Percentiles rank a stretch among this genome's conserved stretches.
phyloP scores from a whole-genome alignment of 1,140 invertebrate genomes.

The Choristoneura fumiferana region DNA sequence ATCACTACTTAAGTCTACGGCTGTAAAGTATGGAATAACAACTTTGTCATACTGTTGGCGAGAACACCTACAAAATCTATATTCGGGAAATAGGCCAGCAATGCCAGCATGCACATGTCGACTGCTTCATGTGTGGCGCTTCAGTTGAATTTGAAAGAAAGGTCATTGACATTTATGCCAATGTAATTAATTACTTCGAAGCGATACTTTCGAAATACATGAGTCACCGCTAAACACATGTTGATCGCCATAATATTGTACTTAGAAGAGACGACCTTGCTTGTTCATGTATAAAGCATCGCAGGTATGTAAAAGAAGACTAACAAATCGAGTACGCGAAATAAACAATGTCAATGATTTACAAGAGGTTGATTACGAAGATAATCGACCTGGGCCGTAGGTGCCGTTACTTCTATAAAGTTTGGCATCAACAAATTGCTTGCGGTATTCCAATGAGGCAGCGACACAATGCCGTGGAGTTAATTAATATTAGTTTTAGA shows the following conservation, averaged over 20 bases:
- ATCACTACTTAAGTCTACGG: too few species aligned
- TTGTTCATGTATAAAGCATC: too few species aligned
- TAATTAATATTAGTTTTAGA: constrained; percentile 14
- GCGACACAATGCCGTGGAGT: constrained; percentile 18
- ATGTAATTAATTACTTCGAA: too few species aligned
- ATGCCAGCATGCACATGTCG: background rate
- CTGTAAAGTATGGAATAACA: too few species aligned
- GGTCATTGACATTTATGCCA: too few species aligned
- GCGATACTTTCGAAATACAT: too few species aligned
- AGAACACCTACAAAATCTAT: background rate
- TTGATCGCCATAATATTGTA: too few species aligned
- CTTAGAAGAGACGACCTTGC: too few species aligned
- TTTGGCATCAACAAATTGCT: constrained; percentile 35
- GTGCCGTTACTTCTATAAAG: constrained; percentile 35
- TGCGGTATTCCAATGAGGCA: constrained; percentile 37
- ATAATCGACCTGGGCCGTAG: background rate
- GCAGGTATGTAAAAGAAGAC: background rate
- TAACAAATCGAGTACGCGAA: background rate
- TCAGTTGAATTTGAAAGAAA: too few species aligned
- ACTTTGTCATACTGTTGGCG: too few species aligned
- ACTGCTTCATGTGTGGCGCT: too few species aligned
- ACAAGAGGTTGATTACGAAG: constrained; percentile 4
- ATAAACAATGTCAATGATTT: background rate
- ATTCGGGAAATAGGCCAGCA: background rate
- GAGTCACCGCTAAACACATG: too few species aligned